Percentiles rank a stretch among this genome's conserved stretches.
phyloP scores from a whole-genome alignment of 2,888 invertebrate species.

The Euphydryas editha region DNA sequence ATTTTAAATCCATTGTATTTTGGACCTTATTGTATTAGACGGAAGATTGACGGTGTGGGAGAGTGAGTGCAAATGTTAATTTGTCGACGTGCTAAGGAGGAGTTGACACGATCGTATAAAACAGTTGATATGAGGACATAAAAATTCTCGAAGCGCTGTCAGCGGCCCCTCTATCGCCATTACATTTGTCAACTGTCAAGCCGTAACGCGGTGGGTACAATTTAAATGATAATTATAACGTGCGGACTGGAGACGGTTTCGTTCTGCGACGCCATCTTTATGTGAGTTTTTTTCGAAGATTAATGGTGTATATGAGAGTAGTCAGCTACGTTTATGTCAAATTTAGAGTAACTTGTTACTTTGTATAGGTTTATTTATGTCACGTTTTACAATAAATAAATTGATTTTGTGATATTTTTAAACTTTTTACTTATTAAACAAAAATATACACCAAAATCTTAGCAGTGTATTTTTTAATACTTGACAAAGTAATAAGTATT shows the following conservation, averaged over 20 bases:
- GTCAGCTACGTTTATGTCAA: slow-evolving; percentile 14
- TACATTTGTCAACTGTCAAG: slow-evolving; percentile 82
- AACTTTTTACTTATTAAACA: too few species aligned
- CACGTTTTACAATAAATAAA: too few species aligned
- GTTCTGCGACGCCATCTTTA: slow-evolving; percentile 47
- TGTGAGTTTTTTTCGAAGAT: slow-evolving; percentile 39
- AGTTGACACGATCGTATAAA: slow-evolving; percentile 76
- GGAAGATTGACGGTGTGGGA: slow-evolving; percentile 23
- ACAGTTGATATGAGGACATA: slow-evolving; percentile 81
- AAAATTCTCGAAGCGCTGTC: slow-evolving; percentile 80
- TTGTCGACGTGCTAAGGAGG: slow-evolving; percentile 62
- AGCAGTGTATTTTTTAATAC: too few species aligned
- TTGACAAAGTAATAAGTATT: too few species aligned
- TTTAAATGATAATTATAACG: slow-evolving; percentile 82
- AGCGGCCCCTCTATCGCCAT: slow-evolving; percentile 73
- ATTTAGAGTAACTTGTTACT: slow-evolving; percentile 7
- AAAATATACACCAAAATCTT: too few species aligned
- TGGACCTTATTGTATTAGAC: slow-evolving; percentile 33
- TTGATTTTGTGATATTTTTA: too few species aligned
- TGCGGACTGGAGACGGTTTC: slow-evolving; percentile 52
- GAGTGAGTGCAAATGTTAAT: slow-evolving; percentile 40
- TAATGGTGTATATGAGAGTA: slow-evolving; percentile 37
- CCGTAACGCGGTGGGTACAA: slow-evolving; percentile 75
- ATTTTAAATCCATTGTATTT: slow-evolving; percentile 31
- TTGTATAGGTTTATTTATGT: background rate